phyloP scores from a whole-genome alignment of 2,797 vertebrate genomes.

The Xiphorhynchus erythropygius region DNA sequence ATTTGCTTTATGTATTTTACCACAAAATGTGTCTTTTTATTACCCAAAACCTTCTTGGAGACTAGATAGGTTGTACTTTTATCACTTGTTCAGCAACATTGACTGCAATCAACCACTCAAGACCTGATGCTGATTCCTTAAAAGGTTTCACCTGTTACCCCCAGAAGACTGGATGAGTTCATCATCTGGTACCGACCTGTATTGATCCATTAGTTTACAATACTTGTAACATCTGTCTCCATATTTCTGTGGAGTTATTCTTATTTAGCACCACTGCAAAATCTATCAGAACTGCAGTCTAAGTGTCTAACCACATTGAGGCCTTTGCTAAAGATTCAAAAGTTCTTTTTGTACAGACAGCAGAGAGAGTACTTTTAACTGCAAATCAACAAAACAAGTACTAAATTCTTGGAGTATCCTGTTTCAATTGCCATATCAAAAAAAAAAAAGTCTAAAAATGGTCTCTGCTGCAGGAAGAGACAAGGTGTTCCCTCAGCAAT shows the following conservation, averaged over 20 bases:
- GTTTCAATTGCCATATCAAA: neutral
- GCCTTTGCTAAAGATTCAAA: neutral
- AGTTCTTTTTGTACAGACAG: neutral
- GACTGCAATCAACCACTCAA: neutral
- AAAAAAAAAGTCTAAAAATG: neutral
- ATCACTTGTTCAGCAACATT: neutral
- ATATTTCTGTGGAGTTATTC: neutral
- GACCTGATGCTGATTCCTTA: neutral
- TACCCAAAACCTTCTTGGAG: neutral
- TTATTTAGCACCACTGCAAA: neutral
- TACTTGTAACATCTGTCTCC: neutral
- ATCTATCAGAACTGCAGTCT: neutral
- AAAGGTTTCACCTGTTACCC: neutral
- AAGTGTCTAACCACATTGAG: neutral
- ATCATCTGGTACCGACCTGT: neutral
- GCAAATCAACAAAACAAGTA: constrained; percentile 2
- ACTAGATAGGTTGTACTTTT: neutral
- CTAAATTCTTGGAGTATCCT: neutral
- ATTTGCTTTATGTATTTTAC: neutral
- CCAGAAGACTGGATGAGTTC: neutral
- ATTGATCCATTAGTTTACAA: neutral
- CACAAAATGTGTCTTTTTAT: neutral
- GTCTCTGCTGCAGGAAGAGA: neutral
- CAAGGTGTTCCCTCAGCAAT: neutral
- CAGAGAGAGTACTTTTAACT: neutral